A percentile compares a stretch with the other conserved stretches of the same genome.
These are phyloP conservation scores for Phainopepla nitens DNA, from an alignment of 2,113 vertebrate genomes.

Conservation along the genomic window DNA sequence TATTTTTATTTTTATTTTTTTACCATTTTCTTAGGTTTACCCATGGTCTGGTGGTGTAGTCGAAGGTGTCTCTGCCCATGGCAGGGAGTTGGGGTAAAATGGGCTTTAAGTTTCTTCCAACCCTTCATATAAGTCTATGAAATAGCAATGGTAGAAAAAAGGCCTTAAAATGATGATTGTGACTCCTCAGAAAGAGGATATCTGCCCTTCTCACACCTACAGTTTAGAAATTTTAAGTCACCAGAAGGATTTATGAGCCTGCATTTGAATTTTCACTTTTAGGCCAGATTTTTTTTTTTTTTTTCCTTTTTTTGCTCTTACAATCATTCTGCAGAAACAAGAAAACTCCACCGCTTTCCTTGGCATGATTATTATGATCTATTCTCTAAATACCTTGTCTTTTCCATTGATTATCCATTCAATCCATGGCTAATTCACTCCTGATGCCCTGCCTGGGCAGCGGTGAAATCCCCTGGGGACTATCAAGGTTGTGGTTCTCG, in stretches of 20 bases:
- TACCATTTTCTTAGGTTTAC: not conserved
- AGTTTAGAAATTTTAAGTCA: not conserved
- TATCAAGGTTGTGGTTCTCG: not conserved
- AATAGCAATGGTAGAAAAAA: not conserved
- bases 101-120: not conserved
- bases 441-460: not conserved
- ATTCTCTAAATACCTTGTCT: not conserved
- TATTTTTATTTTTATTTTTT: not conserved
- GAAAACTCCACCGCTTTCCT: not conserved
- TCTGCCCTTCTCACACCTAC: accelerated
- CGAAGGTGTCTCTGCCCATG: not conserved
- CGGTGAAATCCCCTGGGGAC: not conserved
- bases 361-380: not conserved
- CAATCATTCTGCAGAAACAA: not conserved
- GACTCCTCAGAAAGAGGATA: not conserved
- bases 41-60: not conserved
- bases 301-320: not conserved
- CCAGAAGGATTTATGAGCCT: not conserved
- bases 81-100: not conserved
- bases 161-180: not conserved
- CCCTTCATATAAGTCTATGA: not conserved
- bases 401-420: not conserved
- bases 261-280: not conserved
- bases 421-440: not conserved
- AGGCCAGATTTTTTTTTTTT: no score